Evolutionary conservation across 2,113 vertebrate species (phyloP), one percentile per base, ranked within the genome.

Genomic region (Strix uralensis): DNA sequence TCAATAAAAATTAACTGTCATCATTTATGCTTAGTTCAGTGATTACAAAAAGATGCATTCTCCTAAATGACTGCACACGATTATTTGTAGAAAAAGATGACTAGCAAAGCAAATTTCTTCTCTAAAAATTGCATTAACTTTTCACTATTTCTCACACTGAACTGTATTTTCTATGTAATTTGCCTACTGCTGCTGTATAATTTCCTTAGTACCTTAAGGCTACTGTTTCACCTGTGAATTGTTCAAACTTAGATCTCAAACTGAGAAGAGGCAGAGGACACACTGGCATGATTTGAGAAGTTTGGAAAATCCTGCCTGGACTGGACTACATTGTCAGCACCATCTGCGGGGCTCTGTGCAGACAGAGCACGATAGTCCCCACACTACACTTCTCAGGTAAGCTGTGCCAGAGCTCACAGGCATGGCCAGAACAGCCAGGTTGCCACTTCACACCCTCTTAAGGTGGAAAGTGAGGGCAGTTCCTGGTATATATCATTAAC

Each of bases 281-380:
- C 0, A 6, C 15, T 52, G 69, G 81, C 32, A 20, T 0, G 1
- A 55, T 0, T 7, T 29, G 20, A 38, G 25, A 51, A 42, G 42
- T 16, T 2, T 17, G 29, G 70, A 72, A 65, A 80, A 44, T 34
- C 61, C 19, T 0, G 1, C 11, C 74, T 40, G 29, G 46, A 20
- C 29, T 4, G 62, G 40, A 9, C 44, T 19, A 67, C 32, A 1
- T 2, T 27, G 27, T 44, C 49, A 38, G 51, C 27, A 46, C 27
- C 59, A n/a, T 5, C 36, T 20, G 58, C 54, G 46, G 75, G 62
- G 87, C 80, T 74, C 38, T 4, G 3, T 4, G 61, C 1, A 2
- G n/a, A 46, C 36, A 29, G 7, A 36, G 46, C 25, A 11, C 15
- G 2, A 9, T 0, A 38, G 22, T 10, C 16, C 30, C 29, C 71